Conservation (phyloP, 1,140 invertebrate genomes). For the Sycophila sp. region DNA sequence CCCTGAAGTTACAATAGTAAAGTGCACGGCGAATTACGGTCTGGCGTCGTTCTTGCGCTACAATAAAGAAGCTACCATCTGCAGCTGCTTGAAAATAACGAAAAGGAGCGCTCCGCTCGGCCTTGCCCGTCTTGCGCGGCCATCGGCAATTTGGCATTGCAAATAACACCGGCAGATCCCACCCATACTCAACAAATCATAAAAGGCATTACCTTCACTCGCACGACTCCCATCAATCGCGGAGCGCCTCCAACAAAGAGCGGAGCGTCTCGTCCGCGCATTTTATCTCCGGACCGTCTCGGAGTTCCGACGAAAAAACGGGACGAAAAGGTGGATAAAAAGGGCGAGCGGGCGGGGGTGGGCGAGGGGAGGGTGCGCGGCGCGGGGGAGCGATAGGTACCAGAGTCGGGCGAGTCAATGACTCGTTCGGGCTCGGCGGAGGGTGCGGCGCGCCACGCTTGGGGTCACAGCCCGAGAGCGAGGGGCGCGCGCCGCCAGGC, state of each 20-base stretch:
- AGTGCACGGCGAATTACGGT: neutral
- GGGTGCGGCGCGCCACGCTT: neutral
- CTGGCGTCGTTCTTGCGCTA: neutral
- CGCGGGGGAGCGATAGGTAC: neutral
- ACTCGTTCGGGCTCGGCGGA: constrained; percentile 9
- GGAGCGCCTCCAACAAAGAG: too few species aligned
- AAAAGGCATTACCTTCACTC: neutral
- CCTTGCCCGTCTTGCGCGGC: too few species aligned
- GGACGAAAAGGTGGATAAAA: too few species aligned
- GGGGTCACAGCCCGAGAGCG: neutral
- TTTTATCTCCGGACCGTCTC: too few species aligned
- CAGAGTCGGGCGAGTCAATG: constrained; percentile 10
- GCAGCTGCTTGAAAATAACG: too few species aligned
- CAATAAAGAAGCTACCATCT: neutral
- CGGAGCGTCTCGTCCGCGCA: too few species aligned
- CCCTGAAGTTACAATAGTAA: neutral
- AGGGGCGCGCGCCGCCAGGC: neutral
- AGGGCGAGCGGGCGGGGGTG: neutral
- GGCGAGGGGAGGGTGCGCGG: neutral
- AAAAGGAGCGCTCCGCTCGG: too few species aligned
- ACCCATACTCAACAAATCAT: neutral
- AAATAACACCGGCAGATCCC: too few species aligned
- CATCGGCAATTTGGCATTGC: too few species aligned
- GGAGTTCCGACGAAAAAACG: too few species aligned
- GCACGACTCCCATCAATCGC: neutral